Evolutionary conservation across 2,888 invertebrate species (phyloP).

Genomic region (Oscheius sp.): DNA sequence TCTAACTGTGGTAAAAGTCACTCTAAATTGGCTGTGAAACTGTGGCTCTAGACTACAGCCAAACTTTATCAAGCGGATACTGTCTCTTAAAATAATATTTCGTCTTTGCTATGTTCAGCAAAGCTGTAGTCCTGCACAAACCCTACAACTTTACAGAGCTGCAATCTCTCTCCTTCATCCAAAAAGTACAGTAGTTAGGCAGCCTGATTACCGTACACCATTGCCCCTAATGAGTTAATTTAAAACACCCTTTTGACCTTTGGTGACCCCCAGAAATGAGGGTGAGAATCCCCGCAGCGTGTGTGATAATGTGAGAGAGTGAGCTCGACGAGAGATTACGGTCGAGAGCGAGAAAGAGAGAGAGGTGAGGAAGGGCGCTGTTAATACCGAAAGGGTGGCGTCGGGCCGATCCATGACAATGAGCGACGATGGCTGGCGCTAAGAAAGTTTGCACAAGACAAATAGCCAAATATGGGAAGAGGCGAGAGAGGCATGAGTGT

Average conservation of each 20-base stretch:
- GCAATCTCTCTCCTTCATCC: no score
- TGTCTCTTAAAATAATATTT: no score
- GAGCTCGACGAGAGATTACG: conserved; percentile 19
- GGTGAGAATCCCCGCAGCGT: neutral
- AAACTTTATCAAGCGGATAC: no score
- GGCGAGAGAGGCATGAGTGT: conserved; percentile 6
- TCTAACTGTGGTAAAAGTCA: neutral
- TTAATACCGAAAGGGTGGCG: conserved; percentile 24
- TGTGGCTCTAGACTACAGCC: no score
- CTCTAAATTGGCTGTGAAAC: no score
- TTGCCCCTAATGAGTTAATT: no score
- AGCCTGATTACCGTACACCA: no score
- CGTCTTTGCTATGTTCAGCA: no score
- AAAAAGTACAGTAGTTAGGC: no score
- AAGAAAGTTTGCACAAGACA: conserved; percentile 39
- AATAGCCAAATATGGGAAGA: conserved; percentile 34
- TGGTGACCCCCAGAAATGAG: neutral
- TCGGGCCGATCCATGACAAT: conserved; percentile 34
- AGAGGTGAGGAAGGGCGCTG: conserved; percentile 29
- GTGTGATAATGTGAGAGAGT: neutral
- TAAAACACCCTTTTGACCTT: no score
- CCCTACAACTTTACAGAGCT: no score
- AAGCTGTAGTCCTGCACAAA: no score
- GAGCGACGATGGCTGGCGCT: conserved; percentile 38
- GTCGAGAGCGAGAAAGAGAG: conserved; percentile 6